Evolutionary conservation across 2,113 vertebrate genomes (phyloP), one percentile per base, ranked within the genome.

Genomic region (Mus spicilegus): DNA sequence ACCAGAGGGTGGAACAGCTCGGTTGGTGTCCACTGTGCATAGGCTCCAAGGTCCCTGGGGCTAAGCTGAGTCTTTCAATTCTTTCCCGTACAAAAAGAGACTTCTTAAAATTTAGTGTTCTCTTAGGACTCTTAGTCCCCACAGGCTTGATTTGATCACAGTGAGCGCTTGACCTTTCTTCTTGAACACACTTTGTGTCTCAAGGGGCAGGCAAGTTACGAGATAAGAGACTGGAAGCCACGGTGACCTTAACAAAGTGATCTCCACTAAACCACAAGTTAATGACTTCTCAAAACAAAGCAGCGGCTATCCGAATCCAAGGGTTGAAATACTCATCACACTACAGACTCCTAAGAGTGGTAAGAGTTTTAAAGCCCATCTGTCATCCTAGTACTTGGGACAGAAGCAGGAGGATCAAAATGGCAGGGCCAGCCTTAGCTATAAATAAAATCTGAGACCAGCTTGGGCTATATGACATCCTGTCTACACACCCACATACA

Each of bases 271-370:
- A 96, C 13, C 56, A 39, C 78, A 92, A 30, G 39, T 56, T 90
- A 93, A 95, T 90, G 91, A 95, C 92, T 95, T 95, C 63, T 95
- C 67, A 36, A 67, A 95, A 96, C 30, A 97, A 95, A 95, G 94
- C 86, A 69, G 8, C 61, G 89, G 81, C 69, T 95, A 95, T 91
- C 93, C 78, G 81, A 95, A 93, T 69, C 77, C 73, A 93, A 89
- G 81, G 78, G 61, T 84, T 89, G 63, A 95, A 81, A 91, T 75
- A 84, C 36, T 51, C 80, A 77, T 2, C 80, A 90, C 75, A 86
- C 56, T 3, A 19, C 46, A 19, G 46, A 73, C 20, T 17, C 58
- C 67, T 46, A 8, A 95, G 67, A 82, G 61, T 72, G 69, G 63
- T 6, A 54, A 93, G 84, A 85, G 69, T 7, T 97, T 91, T 82